Evolutionary conservation across 2,888 invertebrate species (phyloP).

Genomic region (Megamerina dolium): DNA sequence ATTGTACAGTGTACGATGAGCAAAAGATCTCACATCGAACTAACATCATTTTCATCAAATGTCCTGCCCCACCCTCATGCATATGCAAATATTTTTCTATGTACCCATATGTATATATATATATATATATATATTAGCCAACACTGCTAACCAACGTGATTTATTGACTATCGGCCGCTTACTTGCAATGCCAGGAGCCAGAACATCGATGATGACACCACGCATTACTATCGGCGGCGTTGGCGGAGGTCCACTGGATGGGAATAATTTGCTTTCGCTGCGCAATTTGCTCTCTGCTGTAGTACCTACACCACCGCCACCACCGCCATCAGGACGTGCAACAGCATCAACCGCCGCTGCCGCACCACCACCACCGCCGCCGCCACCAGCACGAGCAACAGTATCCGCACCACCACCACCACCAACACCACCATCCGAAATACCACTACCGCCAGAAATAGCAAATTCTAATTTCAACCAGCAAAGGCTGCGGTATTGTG

Average conservation of each 20-base stretch:
- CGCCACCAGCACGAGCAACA: not conserved
- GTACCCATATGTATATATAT: too few species aligned
- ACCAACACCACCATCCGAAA: constrained; percentile 9
- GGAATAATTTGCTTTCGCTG: too few species aligned
- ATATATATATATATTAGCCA: constrained; percentile 22
- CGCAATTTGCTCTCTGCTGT: too few species aligned
- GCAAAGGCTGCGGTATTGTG: too few species aligned
- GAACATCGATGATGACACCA: too few species aligned
- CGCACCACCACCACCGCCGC: not conserved
- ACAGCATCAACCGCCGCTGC: not conserved
- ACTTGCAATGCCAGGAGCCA: constrained; percentile 9
- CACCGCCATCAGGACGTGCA: constrained; percentile 9
- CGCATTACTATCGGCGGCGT: too few species aligned
- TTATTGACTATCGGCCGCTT: constrained; percentile 16
- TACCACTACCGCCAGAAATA: not conserved
- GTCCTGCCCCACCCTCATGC: constrained; percentile 10
- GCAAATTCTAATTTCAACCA: too few species aligned
- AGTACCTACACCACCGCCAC: too few species aligned
- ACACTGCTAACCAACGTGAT: constrained; percentile 20
- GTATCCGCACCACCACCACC: constrained; percentile 8
- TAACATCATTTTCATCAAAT: too few species aligned
- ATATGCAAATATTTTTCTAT: constrained; percentile 12
- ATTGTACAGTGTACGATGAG: too few species aligned
- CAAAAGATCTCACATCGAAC: too few species aligned
- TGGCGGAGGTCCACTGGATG: too few species aligned